Evolutionary conservation across 30 jellyfish, hydroid and myxozoan genomes (phyloP), one percentile per base, ranked within the genome.

Genomic region (Chironex yamaguchii): DNA sequence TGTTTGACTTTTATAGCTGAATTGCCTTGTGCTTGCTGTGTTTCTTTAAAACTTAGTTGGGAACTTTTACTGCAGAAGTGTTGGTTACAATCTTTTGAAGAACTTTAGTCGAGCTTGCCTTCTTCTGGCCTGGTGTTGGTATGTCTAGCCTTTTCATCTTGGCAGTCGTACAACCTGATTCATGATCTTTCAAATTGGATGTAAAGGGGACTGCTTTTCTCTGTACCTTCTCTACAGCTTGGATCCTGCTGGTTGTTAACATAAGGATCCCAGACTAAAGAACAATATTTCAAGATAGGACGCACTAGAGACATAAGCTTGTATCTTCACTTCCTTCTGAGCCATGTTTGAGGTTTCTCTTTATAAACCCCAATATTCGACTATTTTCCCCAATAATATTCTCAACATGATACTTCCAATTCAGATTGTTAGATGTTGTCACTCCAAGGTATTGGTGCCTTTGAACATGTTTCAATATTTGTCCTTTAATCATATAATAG

Each of bases 331-430:
- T 54, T 76, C 66, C 82, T 35, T n/a, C 50, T 48, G 80, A 51
- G 80, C 80, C 36, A 73, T 73, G 76, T 73, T 73, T 73, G 84
- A 70, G 84, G 84, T 70, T 70, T 70, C 71, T 73, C 87, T 73
- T 73, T 49, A 73, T 73, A 73, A 73, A 36, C 87, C 87, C 87
- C 80, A 36, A 36, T 73, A 76, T 49, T 73, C 80, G 36, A 73
- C 50, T 49, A 22, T 75, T 66, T 49, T 73, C 53, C 34, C 89
- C 82, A 76, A 22, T 50, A 74, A 49, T 74, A 79, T 74, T 74
- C 50, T 70, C 87, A 21, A 53, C 89, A 42, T 9, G 58, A 76
- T 76, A 76, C 79, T 76, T 76, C 81, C 82, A 50, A 76, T 76
- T 76, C 90, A 78, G 90, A 78, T 78, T 25, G 20, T 62, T 78